phyloP scores from a whole-genome alignment of 2,113 vertebrate species.

The Scomber colias region DNA sequence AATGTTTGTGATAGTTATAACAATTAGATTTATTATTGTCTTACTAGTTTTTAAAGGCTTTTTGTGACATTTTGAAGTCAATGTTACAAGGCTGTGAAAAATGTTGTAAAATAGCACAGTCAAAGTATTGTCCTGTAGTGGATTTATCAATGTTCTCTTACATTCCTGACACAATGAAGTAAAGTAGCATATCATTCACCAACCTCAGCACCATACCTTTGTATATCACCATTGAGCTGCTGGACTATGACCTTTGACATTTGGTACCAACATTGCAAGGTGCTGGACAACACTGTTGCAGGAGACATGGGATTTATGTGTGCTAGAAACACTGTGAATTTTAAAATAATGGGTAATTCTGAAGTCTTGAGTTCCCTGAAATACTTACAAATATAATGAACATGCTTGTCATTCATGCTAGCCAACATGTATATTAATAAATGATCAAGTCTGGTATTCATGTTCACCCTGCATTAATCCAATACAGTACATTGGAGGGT shows the following conservation, averaged over 20 bases:
- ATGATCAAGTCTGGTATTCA: conserved; percentile 4
- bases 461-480: conserved; percentile 10
- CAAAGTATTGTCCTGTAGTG: neutral
- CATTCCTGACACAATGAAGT: neutral
- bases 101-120: neutral
- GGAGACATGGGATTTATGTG: neutral
- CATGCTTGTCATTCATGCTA: neutral
- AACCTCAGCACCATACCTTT: neutral
- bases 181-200: neutral
- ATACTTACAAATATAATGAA: neutral
- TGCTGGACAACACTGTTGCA: conserved; percentile 21
- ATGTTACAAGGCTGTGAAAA: conserved; percentile 44
- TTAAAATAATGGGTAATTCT: conserved; percentile 12
- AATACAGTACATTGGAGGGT: neutral
- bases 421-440: conserved; percentile 33
- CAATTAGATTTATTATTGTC: neutral
- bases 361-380: neutral
- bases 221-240: neutral
- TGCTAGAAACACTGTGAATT: conserved; percentile 47
- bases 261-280: neutral
- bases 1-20: neutral
- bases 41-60: conserved; percentile 9
- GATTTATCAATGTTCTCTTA: neutral
- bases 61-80: conserved; percentile 17
- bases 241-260: conserved; percentile 9